phyloP scores from a whole-genome alignment of 2,888 invertebrate genomes.

The Erannis defoliaria region DNA sequence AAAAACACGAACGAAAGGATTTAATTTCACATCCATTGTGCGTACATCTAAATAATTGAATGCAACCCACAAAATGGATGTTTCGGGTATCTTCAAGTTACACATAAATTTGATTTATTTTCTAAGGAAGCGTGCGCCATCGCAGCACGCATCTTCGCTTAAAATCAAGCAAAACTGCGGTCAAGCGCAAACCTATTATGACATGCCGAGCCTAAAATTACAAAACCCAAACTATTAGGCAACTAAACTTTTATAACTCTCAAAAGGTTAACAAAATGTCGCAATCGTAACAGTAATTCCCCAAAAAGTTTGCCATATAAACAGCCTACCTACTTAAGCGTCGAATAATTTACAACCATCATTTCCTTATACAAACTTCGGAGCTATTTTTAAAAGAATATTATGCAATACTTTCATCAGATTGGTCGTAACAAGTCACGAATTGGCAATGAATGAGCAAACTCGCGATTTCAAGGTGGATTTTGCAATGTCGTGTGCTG shows the following conservation, averaged over 20 bases:
- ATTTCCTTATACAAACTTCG: neutral
- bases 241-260: neutral
- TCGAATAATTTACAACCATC: neutral
- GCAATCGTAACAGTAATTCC: neutral
- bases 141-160: too few species aligned
- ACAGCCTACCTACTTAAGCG: neutral
- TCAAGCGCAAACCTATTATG: too few species aligned
- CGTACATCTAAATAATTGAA: too few species aligned
- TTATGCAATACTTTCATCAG: neutral
- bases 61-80: too few species aligned
- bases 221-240: too few species aligned
- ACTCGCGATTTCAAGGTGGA: conserved; percentile 3
- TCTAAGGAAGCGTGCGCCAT: too few species aligned
- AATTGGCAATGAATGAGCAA: conserved; percentile 9
- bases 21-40: too few species aligned
- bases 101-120: too few species aligned
- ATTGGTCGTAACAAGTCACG: conserved; percentile 6
- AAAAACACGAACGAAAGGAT: too few species aligned
- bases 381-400: neutral
- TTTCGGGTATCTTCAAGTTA: too few species aligned
- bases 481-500: neutral
- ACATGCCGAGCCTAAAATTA: too few species aligned
- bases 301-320: neutral
- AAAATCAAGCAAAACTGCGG: too few species aligned
- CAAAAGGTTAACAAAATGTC: neutral